Percentiles rank a stretch among this genome's conserved stretches.
phyloP scores from a whole-genome alignment of 2,888 invertebrate species.

The Nomada hirtipes region DNA sequence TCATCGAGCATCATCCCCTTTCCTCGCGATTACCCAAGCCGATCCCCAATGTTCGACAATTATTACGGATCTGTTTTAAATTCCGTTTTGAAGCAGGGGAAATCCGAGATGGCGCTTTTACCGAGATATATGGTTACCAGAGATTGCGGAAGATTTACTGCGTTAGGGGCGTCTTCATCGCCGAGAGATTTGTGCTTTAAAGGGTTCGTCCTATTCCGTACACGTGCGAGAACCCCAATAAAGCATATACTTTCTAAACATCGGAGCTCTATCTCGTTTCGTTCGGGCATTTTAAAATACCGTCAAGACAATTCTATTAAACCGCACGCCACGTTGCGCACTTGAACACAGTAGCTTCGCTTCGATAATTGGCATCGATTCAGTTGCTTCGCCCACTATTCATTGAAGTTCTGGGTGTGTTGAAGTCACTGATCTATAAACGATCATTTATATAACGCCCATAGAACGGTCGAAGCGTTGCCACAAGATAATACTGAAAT shows the following conservation, averaged over 20 bases:
- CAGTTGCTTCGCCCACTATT: slow-evolving; percentile 41
- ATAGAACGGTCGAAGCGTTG: slow-evolving; percentile 9
- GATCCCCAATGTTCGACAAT: slow-evolving; percentile 50
- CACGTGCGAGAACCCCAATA: background rate
- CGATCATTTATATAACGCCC: slow-evolving; percentile 57
- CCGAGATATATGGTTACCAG: slow-evolving; percentile 61
- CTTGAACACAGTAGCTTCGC: background rate
- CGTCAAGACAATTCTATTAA: too few species aligned
- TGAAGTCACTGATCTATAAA: slow-evolving; percentile 55
- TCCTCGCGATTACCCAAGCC: slow-evolving; percentile 6
- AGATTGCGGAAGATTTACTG: slow-evolving; percentile 63
- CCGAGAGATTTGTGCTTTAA: slow-evolving; percentile 52
- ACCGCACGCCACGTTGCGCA: too few species aligned
- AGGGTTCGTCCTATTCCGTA: slow-evolving; percentile 41
- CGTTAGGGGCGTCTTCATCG: slow-evolving; percentile 50
- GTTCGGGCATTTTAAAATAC: background rate
- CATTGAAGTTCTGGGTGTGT: slow-evolving; percentile 54
- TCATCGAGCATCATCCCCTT: too few species aligned
- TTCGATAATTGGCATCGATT: slow-evolving; percentile 33
- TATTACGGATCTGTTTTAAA: slow-evolving; percentile 67
- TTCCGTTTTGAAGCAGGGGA: slow-evolving; percentile 55
- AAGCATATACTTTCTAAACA: background rate
- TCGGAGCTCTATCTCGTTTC: background rate
- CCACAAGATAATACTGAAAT: background rate
- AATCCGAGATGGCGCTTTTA: slow-evolving; percentile 56